Percentiles rank a stretch among this genome's conserved stretches.
These are phyloP conservation scores for Perca fluviatilis DNA, from an alignment of 2,113 vertebrate genomes.

Conservation along the genomic window DNA sequence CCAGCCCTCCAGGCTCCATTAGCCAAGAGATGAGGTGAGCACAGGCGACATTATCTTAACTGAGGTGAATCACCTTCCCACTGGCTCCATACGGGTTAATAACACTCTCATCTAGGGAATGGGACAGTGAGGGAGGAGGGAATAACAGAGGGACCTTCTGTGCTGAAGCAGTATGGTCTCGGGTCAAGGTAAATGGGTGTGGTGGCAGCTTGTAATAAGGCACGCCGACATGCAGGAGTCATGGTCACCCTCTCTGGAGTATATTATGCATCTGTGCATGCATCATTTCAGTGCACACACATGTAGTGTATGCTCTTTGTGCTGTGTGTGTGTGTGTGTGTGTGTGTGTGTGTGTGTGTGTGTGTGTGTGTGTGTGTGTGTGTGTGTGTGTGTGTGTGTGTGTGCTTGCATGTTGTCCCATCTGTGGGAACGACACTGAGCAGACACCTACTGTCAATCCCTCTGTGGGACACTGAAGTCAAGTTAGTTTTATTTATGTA, in stretches of 20 bases:
- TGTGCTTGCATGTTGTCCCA: slow-evolving; percentile 11
- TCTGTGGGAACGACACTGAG: slow-evolving; percentile 30
- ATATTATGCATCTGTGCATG: slow-evolving; percentile 16
- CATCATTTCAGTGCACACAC: slow-evolving; percentile 31
- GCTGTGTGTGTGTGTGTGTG: background rate
- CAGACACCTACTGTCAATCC: slow-evolving; percentile 30
- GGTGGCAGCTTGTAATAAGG: slow-evolving; percentile 52
- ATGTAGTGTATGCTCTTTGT: background rate
- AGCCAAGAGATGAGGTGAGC: slow-evolving; percentile 72
- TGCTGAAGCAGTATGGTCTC: slow-evolving; percentile 4
- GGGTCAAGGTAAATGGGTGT: slow-evolving; percentile 68
- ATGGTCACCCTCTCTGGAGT: slow-evolving; percentile 38
- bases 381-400: background rate
- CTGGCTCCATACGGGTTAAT: slow-evolving; percentile 65
- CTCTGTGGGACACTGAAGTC: slow-evolving; percentile 11
- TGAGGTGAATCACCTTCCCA: slow-evolving; percentile 73
- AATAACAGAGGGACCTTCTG: slow-evolving; percentile 3
- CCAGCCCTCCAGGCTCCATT: slow-evolving; percentile 71
- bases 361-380: background rate
- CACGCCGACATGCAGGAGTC: slow-evolving; percentile 43
- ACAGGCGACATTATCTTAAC: slow-evolving; percentile 69
- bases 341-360: slow-evolving; percentile 16
- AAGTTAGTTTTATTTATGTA: slow-evolving; percentile 3
- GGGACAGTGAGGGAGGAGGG: slow-evolving; percentile 23
- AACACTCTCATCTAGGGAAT: slow-evolving; percentile 53